Conservation (phyloP, 2,797 vertebrate genomes). For the Acanthiza pusilla region DNA sequence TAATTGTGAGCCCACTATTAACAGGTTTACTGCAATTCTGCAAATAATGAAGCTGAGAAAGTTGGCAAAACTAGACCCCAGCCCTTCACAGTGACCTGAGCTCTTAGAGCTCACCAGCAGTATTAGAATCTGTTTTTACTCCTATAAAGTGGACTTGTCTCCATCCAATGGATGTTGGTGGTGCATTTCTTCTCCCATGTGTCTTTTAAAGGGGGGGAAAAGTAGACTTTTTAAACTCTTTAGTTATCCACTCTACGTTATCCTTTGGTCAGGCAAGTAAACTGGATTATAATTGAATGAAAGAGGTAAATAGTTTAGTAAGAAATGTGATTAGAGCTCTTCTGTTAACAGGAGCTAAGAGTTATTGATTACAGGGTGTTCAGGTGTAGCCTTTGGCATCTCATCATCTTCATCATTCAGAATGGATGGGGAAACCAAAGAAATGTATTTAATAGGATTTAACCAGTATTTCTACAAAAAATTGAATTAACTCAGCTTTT, state of each 20-base stretch:
- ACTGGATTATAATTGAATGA: not conserved
- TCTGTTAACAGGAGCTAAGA: not conserved
- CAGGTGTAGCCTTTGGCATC: not conserved
- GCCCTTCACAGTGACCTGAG: not conserved
- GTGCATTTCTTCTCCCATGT: not conserved
- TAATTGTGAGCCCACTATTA: not conserved
- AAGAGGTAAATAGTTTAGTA: not conserved
- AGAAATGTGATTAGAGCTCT: not conserved
- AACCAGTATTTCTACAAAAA: not conserved
- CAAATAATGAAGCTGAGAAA: not conserved
- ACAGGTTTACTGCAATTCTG: not conserved
- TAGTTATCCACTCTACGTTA: not conserved
- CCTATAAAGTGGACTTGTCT: not conserved
- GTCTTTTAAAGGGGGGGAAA: not conserved
- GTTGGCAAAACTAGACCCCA: not conserved
- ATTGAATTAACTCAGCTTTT: not conserved
- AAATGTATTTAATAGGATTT: not conserved
- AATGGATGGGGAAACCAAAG: not conserved
- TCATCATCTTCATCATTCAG: not conserved
- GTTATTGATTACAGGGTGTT: not conserved
- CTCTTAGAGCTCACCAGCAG: not conserved
- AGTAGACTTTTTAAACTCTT: not conserved
- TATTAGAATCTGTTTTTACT: not conserved
- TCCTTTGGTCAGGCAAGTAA: not conserved
- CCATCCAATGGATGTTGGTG: not conserved